Evolutionary conservation across 2,888 invertebrate species (phyloP).

Genomic region (Orgyia antiqua): DNA sequence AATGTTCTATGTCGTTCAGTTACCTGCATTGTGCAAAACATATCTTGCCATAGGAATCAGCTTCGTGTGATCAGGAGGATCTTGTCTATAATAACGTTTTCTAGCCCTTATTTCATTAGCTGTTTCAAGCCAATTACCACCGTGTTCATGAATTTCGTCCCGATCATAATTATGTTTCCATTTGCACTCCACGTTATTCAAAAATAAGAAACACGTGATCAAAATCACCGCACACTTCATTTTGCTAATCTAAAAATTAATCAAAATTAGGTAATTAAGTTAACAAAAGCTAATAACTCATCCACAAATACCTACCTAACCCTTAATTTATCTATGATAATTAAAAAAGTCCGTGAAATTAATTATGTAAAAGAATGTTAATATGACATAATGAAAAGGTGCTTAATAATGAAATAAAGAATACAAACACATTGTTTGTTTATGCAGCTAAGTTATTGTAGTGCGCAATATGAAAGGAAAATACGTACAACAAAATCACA

Average conservation of each 20-base stretch:
- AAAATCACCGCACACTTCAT: conserved; percentile 33
- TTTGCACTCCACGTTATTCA: conserved; percentile 32
- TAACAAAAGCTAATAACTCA: no score
- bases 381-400: no score
- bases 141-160: conserved; percentile 10
- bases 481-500: no score
- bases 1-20: no score
- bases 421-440: no score
- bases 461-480: no score
- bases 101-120: conserved; percentile 45
- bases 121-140: conserved; percentile 22
- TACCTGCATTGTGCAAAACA: conserved; percentile 84
- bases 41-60: conserved; percentile 84
- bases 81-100: conserved; percentile 18
- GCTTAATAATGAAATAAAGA: no score
- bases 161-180: conserved; percentile 20
- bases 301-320: no score
- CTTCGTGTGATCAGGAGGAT: conserved; percentile 80
- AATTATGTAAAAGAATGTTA: no score
- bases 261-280: conserved; percentile 3
- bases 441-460: no score
- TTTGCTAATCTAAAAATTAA: conserved; percentile 14
- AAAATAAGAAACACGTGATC: conserved; percentile 22
- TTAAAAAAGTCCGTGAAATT: no score
- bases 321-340: no score